Conservation (phyloP, 2,113 vertebrate genomes). For the Sander vitreus region DNA sequence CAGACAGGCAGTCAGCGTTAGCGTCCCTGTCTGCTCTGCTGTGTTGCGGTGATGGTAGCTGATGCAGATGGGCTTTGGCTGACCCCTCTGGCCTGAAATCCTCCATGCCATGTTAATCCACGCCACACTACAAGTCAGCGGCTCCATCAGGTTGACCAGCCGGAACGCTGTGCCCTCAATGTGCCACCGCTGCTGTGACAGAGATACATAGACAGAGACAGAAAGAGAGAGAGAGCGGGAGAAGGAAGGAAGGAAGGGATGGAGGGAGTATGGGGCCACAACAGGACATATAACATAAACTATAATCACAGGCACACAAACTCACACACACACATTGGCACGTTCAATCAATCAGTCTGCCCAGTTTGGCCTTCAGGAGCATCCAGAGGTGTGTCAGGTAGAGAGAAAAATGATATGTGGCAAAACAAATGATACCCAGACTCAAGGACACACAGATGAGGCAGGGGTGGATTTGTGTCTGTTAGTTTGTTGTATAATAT, state of each 20-base stretch:
- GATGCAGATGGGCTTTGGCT: constrained; percentile 20
- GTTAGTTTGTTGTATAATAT: constrained; percentile 2
- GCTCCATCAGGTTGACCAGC: constrained; percentile 66
- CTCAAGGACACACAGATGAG: constrained; percentile 66
- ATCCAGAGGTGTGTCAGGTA: constrained; percentile 54
- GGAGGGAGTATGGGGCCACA: constrained; percentile 29
- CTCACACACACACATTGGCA: constrained; percentile 42
- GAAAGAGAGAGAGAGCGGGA: background rate
- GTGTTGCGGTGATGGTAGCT: constrained; percentile 4
- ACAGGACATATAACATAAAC: constrained; percentile 59
- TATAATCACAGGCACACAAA: constrained; percentile 60
- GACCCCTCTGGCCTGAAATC: constrained; percentile 45
- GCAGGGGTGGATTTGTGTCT: constrained; percentile 2
- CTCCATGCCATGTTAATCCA: constrained; percentile 50
- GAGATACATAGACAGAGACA: constrained; percentile 44
- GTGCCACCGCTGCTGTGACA: constrained; percentile 59
- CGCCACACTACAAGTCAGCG: constrained; percentile 41
- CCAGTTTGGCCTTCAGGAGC: constrained; percentile 50
- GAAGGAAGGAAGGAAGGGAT: background rate
- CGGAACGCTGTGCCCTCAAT: constrained; percentile 63
- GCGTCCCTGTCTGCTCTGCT: constrained; percentile 13
- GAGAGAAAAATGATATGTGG: constrained; percentile 54
- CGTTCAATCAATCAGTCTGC: constrained; percentile 58
- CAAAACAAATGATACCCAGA: constrained; percentile 49
- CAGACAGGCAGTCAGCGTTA: background rate